phyloP scores from a whole-genome alignment of 2,797 vertebrate genomes.

The Rhinophrynus dorsalis region DNA sequence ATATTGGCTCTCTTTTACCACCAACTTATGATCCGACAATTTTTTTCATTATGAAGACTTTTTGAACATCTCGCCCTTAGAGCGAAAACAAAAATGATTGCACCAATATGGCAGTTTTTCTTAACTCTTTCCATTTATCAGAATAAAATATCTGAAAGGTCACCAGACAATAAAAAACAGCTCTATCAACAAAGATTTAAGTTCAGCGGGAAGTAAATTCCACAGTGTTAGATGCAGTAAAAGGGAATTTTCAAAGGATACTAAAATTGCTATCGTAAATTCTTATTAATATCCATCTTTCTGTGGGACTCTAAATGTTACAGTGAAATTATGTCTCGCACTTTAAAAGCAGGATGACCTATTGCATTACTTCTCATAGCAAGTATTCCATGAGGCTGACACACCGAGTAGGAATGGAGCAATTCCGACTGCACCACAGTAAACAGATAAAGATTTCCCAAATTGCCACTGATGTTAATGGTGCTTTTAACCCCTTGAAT shows the following conservation, averaged over 20 bases:
- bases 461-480: no score
- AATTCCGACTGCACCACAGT: no score
- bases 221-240: slow-evolving; percentile 6
- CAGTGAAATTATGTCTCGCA: slow-evolving; percentile 4
- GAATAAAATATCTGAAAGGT: slow-evolving; percentile 20
- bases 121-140: slow-evolving; percentile 21
- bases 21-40: no score
- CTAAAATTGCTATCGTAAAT: slow-evolving; percentile 34
- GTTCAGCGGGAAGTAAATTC: slow-evolving; percentile 16
- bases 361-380: not conserved
- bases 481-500: no score
- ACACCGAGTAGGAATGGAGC: no score
- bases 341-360: slow-evolving; percentile 19
- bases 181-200: slow-evolving; percentile 18
- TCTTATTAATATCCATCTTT: slow-evolving; percentile 24
- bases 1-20: no score
- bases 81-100: not conserved
- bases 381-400: not conserved
- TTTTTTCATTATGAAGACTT: no score
- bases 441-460: no score
- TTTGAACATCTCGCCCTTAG: no score
- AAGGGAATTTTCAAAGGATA: slow-evolving; percentile 32
- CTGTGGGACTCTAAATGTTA: slow-evolving; percentile 16
- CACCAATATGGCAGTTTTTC: not conserved
- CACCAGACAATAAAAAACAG: not conserved